Conservation (phyloP, 1,140 invertebrate species). For the Babylonia areolata region DNA sequence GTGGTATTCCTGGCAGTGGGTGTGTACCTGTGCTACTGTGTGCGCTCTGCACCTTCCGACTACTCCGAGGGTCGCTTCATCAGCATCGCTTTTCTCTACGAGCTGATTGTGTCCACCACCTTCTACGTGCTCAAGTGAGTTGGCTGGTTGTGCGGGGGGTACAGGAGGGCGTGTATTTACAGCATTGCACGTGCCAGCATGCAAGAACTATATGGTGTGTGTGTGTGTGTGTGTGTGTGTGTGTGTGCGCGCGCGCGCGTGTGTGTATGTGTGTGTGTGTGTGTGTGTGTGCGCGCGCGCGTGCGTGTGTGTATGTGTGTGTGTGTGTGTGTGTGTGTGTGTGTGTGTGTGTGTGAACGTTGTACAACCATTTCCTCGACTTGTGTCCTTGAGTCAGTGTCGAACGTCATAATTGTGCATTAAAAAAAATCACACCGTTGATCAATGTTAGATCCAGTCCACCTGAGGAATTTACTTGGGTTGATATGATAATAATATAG, state of each 20-base stretch:
- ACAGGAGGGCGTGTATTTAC: no score
- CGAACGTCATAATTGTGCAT: no score
- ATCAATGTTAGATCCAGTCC: no score
- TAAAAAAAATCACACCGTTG: no score
- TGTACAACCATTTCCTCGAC: no score
- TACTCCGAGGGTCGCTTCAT: conserved; percentile 87
- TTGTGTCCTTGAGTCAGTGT: no score
- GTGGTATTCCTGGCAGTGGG: conserved; percentile 88
- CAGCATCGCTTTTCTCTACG: conserved; percentile 85
- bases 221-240: conserved; percentile 9
- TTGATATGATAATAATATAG: no score
- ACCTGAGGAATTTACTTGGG: no score
- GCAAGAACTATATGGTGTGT: no score
- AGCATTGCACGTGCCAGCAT: background rate
- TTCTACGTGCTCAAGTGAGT: conserved; percentile 82
- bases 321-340: conserved; percentile 3
- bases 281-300: background rate
- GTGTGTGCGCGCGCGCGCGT: background rate
- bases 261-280: background rate
- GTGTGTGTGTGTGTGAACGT: background rate
- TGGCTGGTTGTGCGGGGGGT: no score
- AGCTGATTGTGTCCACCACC: conserved; percentile 83
- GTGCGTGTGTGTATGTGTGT: background rate
- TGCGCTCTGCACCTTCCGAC: conserved; percentile 88
- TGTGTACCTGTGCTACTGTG: conserved; percentile 87